These are phyloP conservation scores for Drosophila elegans DNA, from an alignment of 1,140 invertebrate species.

Conservation along the genomic window DNA sequence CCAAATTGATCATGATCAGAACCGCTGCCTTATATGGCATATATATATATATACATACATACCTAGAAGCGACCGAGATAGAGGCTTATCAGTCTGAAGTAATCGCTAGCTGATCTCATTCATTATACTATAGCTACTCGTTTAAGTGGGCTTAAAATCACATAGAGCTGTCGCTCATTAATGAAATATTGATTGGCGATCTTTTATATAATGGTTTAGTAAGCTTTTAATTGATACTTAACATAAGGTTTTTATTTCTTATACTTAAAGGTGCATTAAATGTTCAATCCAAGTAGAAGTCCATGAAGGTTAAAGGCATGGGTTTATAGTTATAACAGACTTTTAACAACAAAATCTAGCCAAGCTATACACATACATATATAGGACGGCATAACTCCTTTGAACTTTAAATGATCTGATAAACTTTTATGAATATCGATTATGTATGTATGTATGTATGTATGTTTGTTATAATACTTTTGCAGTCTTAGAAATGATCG, in stretches of 20 bases:
- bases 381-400: constrained; percentile 3
- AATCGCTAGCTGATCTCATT: constrained; percentile 44
- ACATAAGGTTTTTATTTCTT: background rate
- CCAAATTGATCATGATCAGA: constrained; percentile 34
- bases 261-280: too few species aligned
- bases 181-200: constrained; percentile 28
- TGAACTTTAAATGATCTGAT: constrained; percentile 10
- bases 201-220: constrained; percentile 19
- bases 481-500: constrained; percentile 3
- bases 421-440: constrained; percentile 15
- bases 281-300: too few species aligned
- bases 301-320: too few species aligned
- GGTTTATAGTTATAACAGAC: too few species aligned
- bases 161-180: constrained; percentile 15
- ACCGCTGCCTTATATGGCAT: background rate
- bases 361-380: background rate
- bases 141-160: background rate
- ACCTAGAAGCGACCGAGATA: background rate
- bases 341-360: too few species aligned
- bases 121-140: constrained; percentile 37
- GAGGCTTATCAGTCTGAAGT: constrained; percentile 17
- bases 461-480: background rate
- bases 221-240: background rate
- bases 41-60: too few species aligned
- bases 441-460: background rate